phyloP scores from a whole-genome alignment of 2,113 vertebrate genomes.

The Arizona elegans region DNA sequence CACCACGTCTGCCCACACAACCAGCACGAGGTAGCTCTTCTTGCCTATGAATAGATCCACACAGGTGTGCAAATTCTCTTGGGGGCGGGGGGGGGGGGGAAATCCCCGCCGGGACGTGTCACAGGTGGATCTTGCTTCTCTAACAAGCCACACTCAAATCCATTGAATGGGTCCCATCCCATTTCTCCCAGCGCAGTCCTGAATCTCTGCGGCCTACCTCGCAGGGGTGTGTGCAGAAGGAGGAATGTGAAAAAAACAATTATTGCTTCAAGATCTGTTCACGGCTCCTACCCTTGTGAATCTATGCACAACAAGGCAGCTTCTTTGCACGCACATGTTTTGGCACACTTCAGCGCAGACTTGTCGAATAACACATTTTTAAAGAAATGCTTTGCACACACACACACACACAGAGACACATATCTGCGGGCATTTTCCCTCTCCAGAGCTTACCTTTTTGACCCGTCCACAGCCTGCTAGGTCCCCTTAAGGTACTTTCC shows the following conservation, averaged over 20 bases:
- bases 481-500: neutral
- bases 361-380: neutral
- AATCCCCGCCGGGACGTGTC: neutral
- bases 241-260: no score
- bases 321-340: neutral
- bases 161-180: neutral
- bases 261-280: neutral
- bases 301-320: neutral
- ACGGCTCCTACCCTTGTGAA: neutral
- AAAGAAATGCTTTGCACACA: neutral
- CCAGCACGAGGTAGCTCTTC: neutral
- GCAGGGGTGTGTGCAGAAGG: neutral
- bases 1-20: neutral
- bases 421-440: neutral
- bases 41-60: neutral
- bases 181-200: neutral
- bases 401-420: neutral
- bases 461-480: neutral
- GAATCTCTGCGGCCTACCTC: neutral
- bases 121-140: neutral
- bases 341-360: neutral
- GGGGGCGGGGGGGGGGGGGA: neutral
- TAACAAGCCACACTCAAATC: accelerated
- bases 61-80: neutral
- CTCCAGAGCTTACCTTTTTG: neutral